These are phyloP conservation scores for Nyctibius bracteatus DNA, from an alignment of 2,113 vertebrate species.

Conservation along the genomic window DNA sequence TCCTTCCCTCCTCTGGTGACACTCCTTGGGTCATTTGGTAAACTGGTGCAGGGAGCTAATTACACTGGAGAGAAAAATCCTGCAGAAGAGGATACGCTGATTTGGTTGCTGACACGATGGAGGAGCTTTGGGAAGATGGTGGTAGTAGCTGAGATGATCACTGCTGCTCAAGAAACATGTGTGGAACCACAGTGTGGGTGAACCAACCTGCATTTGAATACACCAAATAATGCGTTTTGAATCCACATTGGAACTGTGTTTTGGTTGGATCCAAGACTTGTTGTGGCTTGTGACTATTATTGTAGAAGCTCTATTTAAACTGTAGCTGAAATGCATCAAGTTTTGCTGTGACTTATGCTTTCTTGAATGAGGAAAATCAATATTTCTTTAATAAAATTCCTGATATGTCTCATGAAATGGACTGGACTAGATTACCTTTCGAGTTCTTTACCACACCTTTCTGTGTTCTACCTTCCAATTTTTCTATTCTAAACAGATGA, in stretches of 20 bases:
- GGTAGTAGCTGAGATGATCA: not conserved
- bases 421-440: not conserved
- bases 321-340: not conserved
- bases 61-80: not conserved
- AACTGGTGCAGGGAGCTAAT: not conserved
- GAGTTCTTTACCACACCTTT: not conserved
- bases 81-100: not conserved
- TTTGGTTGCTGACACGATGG: fast-evolving
- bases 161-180: not conserved
- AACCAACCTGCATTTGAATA: not conserved
- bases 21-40: not conserved
- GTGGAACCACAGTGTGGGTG: fast-evolving
- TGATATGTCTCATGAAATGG: not conserved
- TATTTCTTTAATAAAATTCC: not conserved
- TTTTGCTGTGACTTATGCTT: not conserved
- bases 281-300: not conserved
- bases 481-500: not conserved
- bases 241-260: not conserved
- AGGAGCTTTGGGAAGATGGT: not conserved
- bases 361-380: not conserved
- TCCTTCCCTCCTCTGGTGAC: not conserved
- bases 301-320: not conserved
- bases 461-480: not conserved
- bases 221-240: not conserved
- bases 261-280: not conserved